These are phyloP conservation scores for Forbesichthys agassizii DNA, from an alignment of 2,113 vertebrate species.

Conservation along the genomic window DNA sequence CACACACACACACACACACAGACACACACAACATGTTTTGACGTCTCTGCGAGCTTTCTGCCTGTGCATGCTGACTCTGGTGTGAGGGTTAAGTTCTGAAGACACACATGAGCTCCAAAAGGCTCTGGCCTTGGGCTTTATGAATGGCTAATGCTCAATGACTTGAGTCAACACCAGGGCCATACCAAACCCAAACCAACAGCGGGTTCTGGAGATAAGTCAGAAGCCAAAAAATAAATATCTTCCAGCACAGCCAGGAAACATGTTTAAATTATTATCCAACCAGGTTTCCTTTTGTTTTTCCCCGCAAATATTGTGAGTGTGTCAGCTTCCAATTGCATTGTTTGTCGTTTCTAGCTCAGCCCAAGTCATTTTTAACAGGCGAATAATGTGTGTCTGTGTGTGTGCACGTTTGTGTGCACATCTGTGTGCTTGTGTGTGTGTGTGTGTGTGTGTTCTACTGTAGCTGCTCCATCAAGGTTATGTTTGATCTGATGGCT, in stretches of 20 bases:
- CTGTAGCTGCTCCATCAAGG: constrained; percentile 17
- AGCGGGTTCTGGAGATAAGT: constrained; percentile 60
- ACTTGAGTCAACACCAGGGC: constrained; percentile 62
- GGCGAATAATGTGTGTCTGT: neutral
- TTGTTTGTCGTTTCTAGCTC: constrained; percentile 48
- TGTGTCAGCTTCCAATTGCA: constrained; percentile 49
- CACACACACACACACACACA: constrained; percentile 18
- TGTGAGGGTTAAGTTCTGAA: constrained; percentile 59
- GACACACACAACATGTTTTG: constrained; percentile 31
- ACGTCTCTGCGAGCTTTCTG: constrained; percentile 50
- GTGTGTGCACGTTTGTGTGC: neutral
- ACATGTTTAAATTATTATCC: constrained; percentile 51
- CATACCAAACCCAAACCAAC: constrained; percentile 43
- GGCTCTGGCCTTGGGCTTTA: constrained; percentile 59
- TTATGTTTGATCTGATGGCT: constrained; percentile 29
- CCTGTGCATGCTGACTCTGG: constrained; percentile 65
- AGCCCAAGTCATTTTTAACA: constrained; percentile 50
- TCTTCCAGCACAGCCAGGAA: constrained; percentile 46
- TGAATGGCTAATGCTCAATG: constrained; percentile 61
- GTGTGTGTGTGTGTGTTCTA: constrained; percentile 8
- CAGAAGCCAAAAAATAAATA: constrained; percentile 38
- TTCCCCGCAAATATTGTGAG: constrained; percentile 46
- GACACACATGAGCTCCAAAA: constrained; percentile 63
- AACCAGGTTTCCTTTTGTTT: constrained; percentile 56
- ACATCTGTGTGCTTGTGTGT: neutral